phyloP scores from a whole-genome alignment of 2,888 invertebrate species.

The Drosophila nr. fundita region DNA sequence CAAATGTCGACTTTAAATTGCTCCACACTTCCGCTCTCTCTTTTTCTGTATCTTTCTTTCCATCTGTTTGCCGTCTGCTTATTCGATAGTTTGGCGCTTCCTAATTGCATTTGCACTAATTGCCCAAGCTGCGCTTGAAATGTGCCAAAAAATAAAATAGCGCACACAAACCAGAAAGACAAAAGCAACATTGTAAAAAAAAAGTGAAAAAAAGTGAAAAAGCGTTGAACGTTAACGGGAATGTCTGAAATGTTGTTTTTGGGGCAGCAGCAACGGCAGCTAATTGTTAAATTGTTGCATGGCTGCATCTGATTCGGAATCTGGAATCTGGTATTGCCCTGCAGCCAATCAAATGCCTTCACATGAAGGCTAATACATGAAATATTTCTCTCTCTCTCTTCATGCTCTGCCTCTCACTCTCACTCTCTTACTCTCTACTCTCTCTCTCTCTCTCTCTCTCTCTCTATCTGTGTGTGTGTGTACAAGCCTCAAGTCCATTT shows the following conservation, averaged over 20 bases:
- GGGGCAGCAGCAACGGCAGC: slow-evolving; percentile 20
- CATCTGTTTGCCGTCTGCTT: slow-evolving; percentile 40
- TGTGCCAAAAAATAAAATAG: slow-evolving; percentile 54
- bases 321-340: slow-evolving; percentile 31
- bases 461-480: neutral
- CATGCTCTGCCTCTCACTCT: neutral
- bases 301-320: slow-evolving; percentile 43
- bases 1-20: slow-evolving; percentile 38
- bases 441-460: too few species aligned
- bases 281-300: slow-evolving; percentile 57
- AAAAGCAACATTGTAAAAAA: neutral
- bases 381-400: slow-evolving; percentile 5
- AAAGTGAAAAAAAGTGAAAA: neutral
- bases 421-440: too few species aligned
- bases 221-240: slow-evolving; percentile 21
- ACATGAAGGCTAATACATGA: slow-evolving; percentile 46
- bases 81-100: slow-evolving; percentile 67
- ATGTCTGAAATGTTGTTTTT: slow-evolving; percentile 45
- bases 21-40: neutral
- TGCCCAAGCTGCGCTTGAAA: slow-evolving; percentile 70
- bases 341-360: slow-evolving; percentile 53
- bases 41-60: neutral
- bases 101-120: slow-evolving; percentile 77
- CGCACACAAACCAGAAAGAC: neutral
- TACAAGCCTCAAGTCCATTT: slow-evolving; percentile 42